These are phyloP conservation scores for Sylvia borin DNA, from an alignment of 2,797 vertebrate species.

Conservation along the genomic window DNA sequence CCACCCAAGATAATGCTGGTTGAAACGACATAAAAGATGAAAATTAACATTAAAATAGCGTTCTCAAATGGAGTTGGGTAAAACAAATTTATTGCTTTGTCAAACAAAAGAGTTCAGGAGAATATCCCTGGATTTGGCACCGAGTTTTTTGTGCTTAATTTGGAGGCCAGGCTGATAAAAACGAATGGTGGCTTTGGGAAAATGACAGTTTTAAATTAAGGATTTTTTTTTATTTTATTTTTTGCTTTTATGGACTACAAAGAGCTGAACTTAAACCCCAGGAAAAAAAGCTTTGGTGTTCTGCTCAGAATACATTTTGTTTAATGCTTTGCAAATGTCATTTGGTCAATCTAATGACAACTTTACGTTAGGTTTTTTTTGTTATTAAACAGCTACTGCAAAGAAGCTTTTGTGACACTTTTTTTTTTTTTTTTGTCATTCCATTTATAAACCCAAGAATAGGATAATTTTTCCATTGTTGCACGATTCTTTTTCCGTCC, in stretches of 20 bases:
- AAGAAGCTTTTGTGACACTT: neutral
- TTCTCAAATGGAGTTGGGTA: neutral
- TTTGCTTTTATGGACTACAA: neutral
- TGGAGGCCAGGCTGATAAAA: neutral
- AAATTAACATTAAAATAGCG: neutral
- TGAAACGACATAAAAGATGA: neutral
- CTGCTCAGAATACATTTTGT: neutral
- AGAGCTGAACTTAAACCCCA: neutral
- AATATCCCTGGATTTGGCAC: neutral
- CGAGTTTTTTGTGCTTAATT: neutral
- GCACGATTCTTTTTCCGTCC: neutral
- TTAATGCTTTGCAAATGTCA: neutral
- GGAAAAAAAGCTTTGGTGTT: neutral
- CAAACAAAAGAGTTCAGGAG: neutral
- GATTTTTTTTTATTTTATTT: neutral
- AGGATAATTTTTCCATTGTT: neutral
- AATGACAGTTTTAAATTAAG: neutral
- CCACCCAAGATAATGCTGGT: neutral
- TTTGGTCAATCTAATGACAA: neutral
- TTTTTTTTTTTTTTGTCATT: neutral
- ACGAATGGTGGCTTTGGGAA: neutral
- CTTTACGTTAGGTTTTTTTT: neutral
- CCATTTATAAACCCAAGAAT: neutral
- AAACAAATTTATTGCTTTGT: neutral
- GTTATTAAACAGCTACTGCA: neutral